Evolutionary conservation across 1,140 invertebrate species (phyloP).

Genomic region (Pissodes strobi): DNA sequence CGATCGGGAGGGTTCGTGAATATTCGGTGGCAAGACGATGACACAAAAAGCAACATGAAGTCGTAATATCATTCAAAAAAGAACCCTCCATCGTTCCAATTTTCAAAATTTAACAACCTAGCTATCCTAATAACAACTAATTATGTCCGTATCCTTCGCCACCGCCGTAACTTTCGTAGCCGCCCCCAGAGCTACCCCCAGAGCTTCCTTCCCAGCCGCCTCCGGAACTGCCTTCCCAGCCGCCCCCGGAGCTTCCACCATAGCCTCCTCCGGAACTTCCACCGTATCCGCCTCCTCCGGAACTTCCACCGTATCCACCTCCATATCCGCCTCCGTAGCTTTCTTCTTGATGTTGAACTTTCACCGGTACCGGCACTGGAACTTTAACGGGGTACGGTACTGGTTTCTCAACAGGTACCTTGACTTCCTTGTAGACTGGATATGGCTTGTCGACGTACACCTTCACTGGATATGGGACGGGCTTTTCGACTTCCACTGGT

Average conservation of each 20-base stretch:
- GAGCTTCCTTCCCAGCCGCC: too few species aligned
- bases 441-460: slow-evolving; percentile 80
- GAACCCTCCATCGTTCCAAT: too few species aligned
- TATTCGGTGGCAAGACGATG: too few species aligned
- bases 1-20: too few species aligned
- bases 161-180: slow-evolving; percentile 12
- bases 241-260: slow-evolving; percentile 7
- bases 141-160: slow-evolving; percentile 12
- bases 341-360: slow-evolving; percentile 53
- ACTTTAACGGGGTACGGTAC: slow-evolving; percentile 73
- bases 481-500: slow-evolving; percentile 69
- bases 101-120: slow-evolving; percentile 2
- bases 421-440: slow-evolving; percentile 74
- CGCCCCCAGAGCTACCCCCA: too few species aligned
- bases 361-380: slow-evolving; percentile 61
- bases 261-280: slow-evolving; percentile 18
- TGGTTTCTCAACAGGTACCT: slow-evolving; percentile 73
- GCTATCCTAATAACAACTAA: slow-evolving; percentile 20
- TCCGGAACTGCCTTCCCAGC: too few species aligned
- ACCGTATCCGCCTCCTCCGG: too few species aligned
- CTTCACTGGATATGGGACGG: slow-evolving; percentile 75
- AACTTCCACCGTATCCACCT: slow-evolving; percentile 22
- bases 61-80: too few species aligned
- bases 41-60: too few species aligned
- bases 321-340: slow-evolving; percentile 21